A percentile compares a stretch with the other conserved stretches of the same genome.
Evolutionary conservation across 2,113 vertebrate genomes (phyloP).

Genomic region (Pelecanoides urinatrix): DNA sequence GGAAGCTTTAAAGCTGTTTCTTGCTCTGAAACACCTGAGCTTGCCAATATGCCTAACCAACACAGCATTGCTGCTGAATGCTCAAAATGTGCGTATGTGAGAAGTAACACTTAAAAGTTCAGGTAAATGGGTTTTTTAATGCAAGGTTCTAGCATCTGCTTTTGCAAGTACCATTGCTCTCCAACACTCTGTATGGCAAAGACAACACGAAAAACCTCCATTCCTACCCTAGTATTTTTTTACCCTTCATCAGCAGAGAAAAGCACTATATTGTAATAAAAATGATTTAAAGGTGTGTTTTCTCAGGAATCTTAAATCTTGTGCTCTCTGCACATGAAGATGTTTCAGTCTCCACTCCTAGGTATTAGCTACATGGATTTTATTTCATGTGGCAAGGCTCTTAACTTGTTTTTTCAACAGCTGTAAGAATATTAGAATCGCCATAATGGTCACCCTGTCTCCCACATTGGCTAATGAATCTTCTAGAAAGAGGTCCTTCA

Average conservation of each 20-base stretch:
- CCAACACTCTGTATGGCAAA: not conserved
- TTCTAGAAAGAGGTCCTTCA: not conserved
- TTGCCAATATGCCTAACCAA: not conserved
- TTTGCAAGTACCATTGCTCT: not conserved
- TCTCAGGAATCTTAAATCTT: not conserved
- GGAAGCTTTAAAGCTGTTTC: not conserved
- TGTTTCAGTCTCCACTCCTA: not conserved
- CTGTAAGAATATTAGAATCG: not conserved
- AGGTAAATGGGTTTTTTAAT: not conserved
- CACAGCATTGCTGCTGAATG: not conserved
- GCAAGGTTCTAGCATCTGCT: not conserved
- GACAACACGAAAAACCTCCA: not conserved
- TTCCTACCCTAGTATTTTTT: not conserved
- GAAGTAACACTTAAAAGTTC: not conserved
- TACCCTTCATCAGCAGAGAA: not conserved
- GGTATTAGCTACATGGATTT: not conserved
- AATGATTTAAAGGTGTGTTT: not conserved
- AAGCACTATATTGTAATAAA: not conserved
- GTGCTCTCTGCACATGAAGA: not conserved
- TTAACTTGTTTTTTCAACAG: not conserved
- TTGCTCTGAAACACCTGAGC: not conserved
- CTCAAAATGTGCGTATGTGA: rapidly evolving
- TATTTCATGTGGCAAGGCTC: not conserved
- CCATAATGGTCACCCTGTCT: not conserved
- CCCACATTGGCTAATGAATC: not conserved